Base-by-base conservation (phyloP, 2,113 vertebrate species). In the Jacana jacana region DNA sequence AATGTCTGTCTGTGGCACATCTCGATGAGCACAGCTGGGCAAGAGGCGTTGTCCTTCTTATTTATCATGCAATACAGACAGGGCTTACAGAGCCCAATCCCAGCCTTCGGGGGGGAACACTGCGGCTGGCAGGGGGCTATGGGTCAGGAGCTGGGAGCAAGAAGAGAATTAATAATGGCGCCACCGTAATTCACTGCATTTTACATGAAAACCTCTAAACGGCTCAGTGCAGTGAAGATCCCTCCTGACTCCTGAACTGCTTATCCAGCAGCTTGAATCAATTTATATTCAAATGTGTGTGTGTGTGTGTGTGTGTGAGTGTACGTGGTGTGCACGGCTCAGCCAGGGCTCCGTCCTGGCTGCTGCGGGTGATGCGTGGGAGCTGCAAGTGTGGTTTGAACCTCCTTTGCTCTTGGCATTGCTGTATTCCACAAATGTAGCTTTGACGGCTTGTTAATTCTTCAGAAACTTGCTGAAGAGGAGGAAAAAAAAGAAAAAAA, bases 381-480 rank as follows among this genome's bases (percentile, higher is more conserved):
- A 78, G 77, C 77, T 5, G 42, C 68, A 27, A 20, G 46, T 3
- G 57, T 1, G 40, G 86, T 89, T 80, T 72, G 49, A 86, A 63
- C 54, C 89, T 75, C 86, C 85, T 92, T 37, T 68, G 48, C 75
- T 76, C 86, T 78, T 93, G 88, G 84, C 80, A 31, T 77, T 11
- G 10, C 66, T 30, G 18, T 2, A n/a, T 89, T 94, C 92, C 63
- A 69, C 66, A 30, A 52, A 19, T 1, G 54, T 5, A 24, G 51
- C 95, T 89, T 86, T 9, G 13, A 69, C 51, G 88, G 72, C 91
- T 87, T 49, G 28, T 86, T 90, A 68, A 81, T 86, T 77, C 33
- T 73, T 75, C 46, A 79, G 80, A 85, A 95, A 89, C 86, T 91
- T 82, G 68, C 69, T 78, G 61, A 54, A 94, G 87, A 77, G 75